Evolutionary conservation across 1,140 invertebrate genomes (phyloP).

Genomic region (Caerostris darwini): DNA sequence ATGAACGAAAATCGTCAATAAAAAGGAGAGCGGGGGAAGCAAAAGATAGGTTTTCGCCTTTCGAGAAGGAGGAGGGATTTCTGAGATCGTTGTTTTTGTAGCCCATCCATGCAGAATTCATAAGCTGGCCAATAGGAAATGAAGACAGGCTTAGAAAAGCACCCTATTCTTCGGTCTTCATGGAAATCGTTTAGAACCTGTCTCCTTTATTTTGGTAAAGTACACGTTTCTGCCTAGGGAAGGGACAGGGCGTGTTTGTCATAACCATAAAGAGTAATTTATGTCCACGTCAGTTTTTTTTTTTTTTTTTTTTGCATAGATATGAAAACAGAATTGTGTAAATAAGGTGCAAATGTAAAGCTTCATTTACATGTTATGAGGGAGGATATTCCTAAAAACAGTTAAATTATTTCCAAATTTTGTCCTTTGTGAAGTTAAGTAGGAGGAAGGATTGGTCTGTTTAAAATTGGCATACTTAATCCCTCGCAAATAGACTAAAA

Average conservation of each 20-base stretch:
- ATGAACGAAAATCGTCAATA: conserved; percentile 30
- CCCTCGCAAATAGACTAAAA: too few species aligned
- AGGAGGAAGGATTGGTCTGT: too few species aligned
- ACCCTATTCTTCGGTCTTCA: conserved; percentile 45
- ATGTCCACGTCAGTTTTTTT: background rate
- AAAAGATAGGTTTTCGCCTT: conserved; percentile 11
- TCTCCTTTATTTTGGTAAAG: conserved; percentile 55
- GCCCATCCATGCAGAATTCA: conserved; percentile 67
- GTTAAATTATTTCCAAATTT: too few species aligned
- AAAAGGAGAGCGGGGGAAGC: background rate
- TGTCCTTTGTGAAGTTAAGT: too few species aligned
- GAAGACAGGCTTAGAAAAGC: conserved; percentile 35
- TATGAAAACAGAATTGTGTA: too few species aligned
- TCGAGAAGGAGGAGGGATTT: conserved; percentile 41
- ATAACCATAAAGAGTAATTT: background rate
- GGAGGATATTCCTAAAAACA: too few species aligned
- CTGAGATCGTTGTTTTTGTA: conserved; percentile 51
- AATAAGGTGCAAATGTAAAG: background rate
- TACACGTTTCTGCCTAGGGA: conserved; percentile 1
- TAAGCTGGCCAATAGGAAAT: conserved; percentile 71
- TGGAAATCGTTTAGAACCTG: conserved; percentile 60
- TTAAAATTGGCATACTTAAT: too few species aligned
- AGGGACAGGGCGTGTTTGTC: conserved; percentile 2
- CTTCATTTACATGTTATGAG: too few species aligned
- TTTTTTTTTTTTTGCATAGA: background rate